phyloP scores from a whole-genome alignment of 2,797 vertebrate genomes.

The Myotis planiceps region DNA sequence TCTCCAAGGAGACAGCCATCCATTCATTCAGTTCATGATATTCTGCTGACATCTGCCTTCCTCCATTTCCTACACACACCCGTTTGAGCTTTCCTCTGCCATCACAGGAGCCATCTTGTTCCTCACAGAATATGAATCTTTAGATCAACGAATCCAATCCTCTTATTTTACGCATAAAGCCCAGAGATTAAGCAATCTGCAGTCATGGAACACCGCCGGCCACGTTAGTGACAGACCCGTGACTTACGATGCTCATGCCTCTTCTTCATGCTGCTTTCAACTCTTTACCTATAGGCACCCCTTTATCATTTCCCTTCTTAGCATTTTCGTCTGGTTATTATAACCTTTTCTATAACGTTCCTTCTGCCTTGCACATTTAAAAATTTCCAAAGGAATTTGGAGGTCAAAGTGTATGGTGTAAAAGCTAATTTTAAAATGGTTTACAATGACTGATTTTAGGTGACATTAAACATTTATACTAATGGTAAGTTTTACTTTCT shows the following conservation, averaged over 20 bases:
- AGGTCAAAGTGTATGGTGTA: not conserved
- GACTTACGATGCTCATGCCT: not conserved
- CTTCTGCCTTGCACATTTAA: not conserved
- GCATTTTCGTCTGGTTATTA: not conserved
- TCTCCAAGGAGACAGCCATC: not conserved
- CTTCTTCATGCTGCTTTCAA: not conserved
- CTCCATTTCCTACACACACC: not conserved
- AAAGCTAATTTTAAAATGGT: slow-evolving; percentile 40
- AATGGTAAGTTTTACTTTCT: not conserved
- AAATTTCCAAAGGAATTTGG: not conserved
- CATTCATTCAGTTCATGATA: not conserved
- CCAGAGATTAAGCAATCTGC: not conserved
- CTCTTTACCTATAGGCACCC: not conserved
- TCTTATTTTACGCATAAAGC: slow-evolving; percentile 10
- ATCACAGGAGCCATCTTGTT: not conserved
- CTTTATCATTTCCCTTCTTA: not conserved
- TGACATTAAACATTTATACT: not conserved
- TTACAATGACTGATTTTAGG: not conserved
- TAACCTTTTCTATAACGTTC: not conserved
- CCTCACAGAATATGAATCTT: not conserved
- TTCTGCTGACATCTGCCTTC: not conserved
- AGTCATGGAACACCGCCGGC: not conserved
- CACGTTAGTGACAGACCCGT: not conserved
- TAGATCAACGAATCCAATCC: not conserved
- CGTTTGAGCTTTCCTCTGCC: not conserved